Conservation (phyloP, 2,888 invertebrate genomes). For the Melieria crassipennis region DNA sequence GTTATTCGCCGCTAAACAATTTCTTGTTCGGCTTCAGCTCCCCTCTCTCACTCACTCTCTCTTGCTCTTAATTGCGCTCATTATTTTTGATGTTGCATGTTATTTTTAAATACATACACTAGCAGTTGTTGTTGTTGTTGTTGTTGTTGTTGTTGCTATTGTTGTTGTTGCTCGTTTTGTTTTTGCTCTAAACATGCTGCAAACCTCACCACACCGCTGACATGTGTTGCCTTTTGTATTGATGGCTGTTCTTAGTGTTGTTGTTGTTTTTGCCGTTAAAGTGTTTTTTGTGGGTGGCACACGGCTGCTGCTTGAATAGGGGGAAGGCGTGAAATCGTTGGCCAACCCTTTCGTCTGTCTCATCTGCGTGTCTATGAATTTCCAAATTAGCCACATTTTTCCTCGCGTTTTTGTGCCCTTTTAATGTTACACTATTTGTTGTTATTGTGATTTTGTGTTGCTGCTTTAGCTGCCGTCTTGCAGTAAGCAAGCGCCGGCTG, state of each 20-base stretch:
- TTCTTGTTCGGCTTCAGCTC: neutral
- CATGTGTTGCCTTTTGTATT: neutral
- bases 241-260: constrained; percentile 6
- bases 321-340: neutral
- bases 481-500: constrained; percentile 20
- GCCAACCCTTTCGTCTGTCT: neutral
- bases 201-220: no score
- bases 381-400: constrained; percentile 30
- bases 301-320: no score
- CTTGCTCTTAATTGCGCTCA: constrained; percentile 30
- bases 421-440: constrained; percentile 16
- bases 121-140: constrained; percentile 11
- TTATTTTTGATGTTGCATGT: constrained; percentile 33
- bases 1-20: no score
- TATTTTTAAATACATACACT: constrained; percentile 34
- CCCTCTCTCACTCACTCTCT: constrained; percentile 7
- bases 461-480: constrained; percentile 18
- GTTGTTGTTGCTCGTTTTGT: neutral
- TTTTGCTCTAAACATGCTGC: no score
- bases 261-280: constrained; percentile 18
- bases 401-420: constrained; percentile 3
- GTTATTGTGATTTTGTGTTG: constrained; percentile 24
- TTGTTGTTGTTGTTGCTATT: constrained; percentile 8
- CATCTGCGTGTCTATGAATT: neutral
- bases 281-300: neutral